Percentiles rank a stretch among this genome's conserved stretches.
Conservation (phyloP, 2,113 vertebrate genomes). For the Tichodroma muraria region DNA sequence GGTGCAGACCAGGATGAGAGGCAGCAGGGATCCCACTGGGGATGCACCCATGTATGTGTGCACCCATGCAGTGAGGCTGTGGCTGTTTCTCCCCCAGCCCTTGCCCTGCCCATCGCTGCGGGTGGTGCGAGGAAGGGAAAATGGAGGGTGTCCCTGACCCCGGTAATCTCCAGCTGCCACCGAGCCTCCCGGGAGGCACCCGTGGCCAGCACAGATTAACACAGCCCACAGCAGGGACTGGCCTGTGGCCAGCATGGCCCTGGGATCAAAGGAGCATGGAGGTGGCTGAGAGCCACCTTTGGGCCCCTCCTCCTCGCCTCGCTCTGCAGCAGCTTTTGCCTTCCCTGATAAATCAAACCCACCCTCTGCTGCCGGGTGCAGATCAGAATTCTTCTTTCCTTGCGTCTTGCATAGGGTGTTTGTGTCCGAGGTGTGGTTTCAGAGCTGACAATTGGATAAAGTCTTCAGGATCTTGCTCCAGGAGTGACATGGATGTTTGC, state of each 20-base stretch:
- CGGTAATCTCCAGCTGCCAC: conserved; percentile 40
- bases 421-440: neutral
- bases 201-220: conserved; percentile 12
- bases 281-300: neutral
- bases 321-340: neutral
- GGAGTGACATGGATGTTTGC: fast-evolving
- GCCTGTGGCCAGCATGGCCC: neutral
- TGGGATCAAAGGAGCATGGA: neutral
- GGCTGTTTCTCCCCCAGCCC: neutral
- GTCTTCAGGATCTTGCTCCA: neutral
- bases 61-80: fast-evolving
- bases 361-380: neutral
- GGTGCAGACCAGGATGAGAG: neutral
- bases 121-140: neutral
- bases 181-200: neutral
- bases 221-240: conserved; percentile 11
- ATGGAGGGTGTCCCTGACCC: conserved; percentile 48
- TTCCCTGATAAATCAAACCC: neutral
- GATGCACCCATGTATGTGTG: fast-evolving
- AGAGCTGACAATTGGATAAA: neutral
- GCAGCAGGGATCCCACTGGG: neutral
- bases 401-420: fast-evolving
- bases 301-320: neutral
- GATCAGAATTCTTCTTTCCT: neutral
- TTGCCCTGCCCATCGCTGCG: neutral